These are phyloP conservation scores for Anoura caudifer DNA, from an alignment of 2,113 vertebrate species.

Conservation along the genomic window DNA sequence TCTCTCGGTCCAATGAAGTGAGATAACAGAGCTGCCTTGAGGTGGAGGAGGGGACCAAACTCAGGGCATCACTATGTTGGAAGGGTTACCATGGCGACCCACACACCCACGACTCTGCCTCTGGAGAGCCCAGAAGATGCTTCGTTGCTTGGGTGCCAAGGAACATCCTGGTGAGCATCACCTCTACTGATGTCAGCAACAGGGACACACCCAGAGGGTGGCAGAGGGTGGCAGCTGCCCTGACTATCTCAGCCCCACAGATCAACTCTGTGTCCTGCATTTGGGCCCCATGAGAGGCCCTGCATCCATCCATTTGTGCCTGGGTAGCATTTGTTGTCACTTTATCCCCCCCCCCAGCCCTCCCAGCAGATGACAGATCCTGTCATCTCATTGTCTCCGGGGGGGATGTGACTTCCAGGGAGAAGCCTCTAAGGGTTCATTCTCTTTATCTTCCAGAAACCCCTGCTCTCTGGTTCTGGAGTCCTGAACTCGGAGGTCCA, in stretches of 20 bases:
- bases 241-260: background rate
- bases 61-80: fast-evolving
- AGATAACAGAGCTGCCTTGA: background rate
- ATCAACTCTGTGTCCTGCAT: background rate
- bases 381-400: too few species aligned
- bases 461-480: background rate
- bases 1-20: too few species aligned
- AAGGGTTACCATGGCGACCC: background rate
- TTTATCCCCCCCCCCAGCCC: background rate
- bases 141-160: background rate
- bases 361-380: background rate
- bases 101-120: background rate
- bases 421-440: background rate
- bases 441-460: background rate
- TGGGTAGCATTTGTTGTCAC: fast-evolving
- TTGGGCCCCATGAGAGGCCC: background rate
- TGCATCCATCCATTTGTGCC: background rate
- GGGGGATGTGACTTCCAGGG: too few species aligned
- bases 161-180: background rate
- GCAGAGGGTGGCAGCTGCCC: too few species aligned
- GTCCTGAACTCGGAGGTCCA: background rate
- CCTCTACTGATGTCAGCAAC: background rate
- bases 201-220: background rate
- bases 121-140: background rate
- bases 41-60: background rate